These are phyloP conservation scores for Tenrec ecaudatus DNA, from an alignment of 2,113 vertebrate genomes.

Conservation along the genomic window DNA sequence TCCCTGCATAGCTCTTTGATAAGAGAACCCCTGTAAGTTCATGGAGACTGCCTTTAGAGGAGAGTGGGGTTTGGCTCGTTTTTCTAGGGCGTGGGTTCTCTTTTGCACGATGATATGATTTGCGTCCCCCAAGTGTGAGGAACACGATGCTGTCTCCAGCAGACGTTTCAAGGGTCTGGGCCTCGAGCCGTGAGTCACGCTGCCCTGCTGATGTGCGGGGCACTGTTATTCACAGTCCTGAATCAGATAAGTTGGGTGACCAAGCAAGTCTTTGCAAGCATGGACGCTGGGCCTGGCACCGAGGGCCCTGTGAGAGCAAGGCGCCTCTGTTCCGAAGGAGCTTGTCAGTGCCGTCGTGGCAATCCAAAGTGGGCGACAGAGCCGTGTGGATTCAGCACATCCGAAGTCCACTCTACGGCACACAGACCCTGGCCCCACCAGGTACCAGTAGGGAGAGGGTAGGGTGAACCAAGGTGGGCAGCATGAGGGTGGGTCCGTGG, in stretches of 20 bases:
- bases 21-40: not conserved
- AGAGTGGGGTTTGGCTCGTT: not conserved
- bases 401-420: not conserved
- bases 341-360: not conserved
- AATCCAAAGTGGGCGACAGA: not conserved
- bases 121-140: not conserved
- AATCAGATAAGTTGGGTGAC: not conserved
- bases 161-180: not conserved
- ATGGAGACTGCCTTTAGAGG: not conserved
- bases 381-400: not conserved
- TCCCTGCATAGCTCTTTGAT: not conserved
- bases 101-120: not conserved
- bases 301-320: not conserved
- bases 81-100: not conserved
- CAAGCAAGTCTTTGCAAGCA: not conserved
- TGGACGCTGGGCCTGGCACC: not conserved
- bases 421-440: not conserved
- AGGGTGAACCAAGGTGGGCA: not conserved
- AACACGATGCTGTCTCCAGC: not conserved
- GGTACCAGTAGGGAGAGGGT: not conserved
- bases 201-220: not conserved
- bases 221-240: constrained; percentile 25
- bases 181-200: not conserved
- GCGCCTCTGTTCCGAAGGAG: not conserved
- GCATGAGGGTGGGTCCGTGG: not conserved